Evolutionary conservation across 2,888 invertebrate genomes (phyloP).

Genomic region (Drosophila stalkeri): DNA sequence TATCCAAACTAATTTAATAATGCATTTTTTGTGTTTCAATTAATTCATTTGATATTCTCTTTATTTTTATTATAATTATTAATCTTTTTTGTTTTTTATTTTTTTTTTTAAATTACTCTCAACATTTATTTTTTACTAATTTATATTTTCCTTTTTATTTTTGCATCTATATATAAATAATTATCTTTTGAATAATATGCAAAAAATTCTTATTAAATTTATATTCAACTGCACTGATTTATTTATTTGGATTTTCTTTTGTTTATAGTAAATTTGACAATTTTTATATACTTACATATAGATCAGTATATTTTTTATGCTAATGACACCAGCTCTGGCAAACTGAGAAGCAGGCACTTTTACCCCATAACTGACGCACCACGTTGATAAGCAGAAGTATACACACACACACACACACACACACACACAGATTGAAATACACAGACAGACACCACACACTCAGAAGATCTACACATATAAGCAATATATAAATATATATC

Average conservation of each 20-base stretch:
- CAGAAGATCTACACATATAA: constrained; percentile 53
- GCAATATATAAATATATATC: constrained; percentile 66
- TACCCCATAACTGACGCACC: constrained; percentile 49
- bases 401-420: constrained; percentile 30
- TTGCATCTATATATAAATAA: neutral
- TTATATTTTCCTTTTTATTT: neutral
- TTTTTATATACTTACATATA: constrained; percentile 34
- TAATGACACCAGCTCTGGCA: constrained; percentile 20
- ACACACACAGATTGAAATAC: constrained; percentile 1
- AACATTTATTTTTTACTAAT: neutral
- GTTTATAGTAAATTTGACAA: neutral
- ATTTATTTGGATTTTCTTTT: neutral
- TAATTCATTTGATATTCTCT: too few species aligned
- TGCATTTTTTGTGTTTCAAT: too few species aligned
- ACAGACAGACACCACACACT: constrained; percentile 21
- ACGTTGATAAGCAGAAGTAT: constrained; percentile 35
- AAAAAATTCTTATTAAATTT: neutral
- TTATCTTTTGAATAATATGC: neutral
- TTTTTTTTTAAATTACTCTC: too few species aligned
- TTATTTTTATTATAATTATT: too few species aligned
- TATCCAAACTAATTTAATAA: too few species aligned
- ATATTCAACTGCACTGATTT: neutral
- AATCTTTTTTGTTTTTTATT: too few species aligned
- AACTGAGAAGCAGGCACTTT: constrained; percentile 19
- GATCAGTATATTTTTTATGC: constrained; percentile 28